These are phyloP conservation scores for Bambusicola thoracicus DNA, from an alignment of 2,113 vertebrate genomes.

Conservation along the genomic window DNA sequence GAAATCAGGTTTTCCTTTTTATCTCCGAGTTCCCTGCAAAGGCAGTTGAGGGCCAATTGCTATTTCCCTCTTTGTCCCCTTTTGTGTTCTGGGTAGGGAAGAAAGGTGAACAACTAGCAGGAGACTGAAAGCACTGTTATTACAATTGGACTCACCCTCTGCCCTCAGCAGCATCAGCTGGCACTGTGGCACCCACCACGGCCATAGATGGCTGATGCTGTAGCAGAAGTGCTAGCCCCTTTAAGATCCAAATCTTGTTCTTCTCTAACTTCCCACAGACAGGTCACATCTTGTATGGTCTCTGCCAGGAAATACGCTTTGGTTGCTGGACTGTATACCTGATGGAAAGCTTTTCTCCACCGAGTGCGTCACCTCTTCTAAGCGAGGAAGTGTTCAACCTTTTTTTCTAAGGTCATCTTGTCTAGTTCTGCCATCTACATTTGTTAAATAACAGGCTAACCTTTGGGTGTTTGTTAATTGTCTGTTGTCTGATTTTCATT, in stretches of 20 bases:
- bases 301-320: background rate
- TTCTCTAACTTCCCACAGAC: background rate
- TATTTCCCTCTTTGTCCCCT: background rate
- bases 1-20: background rate
- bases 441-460: background rate
- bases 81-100: background rate
- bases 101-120: background rate
- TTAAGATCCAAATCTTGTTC: background rate
- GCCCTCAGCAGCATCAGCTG: background rate
- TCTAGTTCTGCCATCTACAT: background rate
- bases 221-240: background rate
- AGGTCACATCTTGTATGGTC: background rate
- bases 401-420: background rate
- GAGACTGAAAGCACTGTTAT: background rate
- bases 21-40: background rate
- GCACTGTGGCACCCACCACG: background rate
- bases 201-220: background rate
- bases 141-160: background rate
- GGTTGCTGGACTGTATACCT: rapidly evolving
- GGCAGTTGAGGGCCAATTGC: background rate
- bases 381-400: background rate
- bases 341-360: background rate
- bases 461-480: background rate
- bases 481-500: background rate
- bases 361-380: background rate